Evolutionary conservation across 2,888 invertebrate genomes (phyloP).

Genomic region (Dermolepida albohirtum): DNA sequence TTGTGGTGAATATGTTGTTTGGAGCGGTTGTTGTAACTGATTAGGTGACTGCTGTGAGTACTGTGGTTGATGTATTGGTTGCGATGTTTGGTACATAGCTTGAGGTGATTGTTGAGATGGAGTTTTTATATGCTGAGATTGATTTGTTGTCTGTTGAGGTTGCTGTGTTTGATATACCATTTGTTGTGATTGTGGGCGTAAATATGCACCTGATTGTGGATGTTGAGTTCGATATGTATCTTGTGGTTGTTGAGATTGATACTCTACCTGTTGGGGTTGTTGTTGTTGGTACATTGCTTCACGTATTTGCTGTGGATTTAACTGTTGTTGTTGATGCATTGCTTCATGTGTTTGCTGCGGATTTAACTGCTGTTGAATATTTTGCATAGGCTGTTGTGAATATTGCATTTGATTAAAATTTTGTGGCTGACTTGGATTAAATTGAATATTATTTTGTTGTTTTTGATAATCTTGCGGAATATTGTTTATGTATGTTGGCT

Average conservation of each 20-base stretch:
- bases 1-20: slow-evolving; percentile 4
- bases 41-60: background rate
- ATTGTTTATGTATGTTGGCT: too few species aligned
- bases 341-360: too few species aligned
- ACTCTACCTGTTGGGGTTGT: slow-evolving; percentile 9
- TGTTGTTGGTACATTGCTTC: slow-evolving; percentile 12
- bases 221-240: slow-evolving; percentile 18
- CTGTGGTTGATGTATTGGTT: slow-evolving; percentile 2
- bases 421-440: background rate
- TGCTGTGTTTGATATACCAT: too few species aligned
- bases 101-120: background rate
- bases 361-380: too few species aligned
- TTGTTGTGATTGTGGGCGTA: background rate
- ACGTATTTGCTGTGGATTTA: background rate
- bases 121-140: background rate
- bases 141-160: too few species aligned
- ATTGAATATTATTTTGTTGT: slow-evolving; percentile 10
- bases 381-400: slow-evolving; percentile 1
- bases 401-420: slow-evolving; percentile 6
- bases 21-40: slow-evolving; percentile 13
- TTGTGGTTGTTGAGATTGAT: slow-evolving; percentile 30
- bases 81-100: background rate
- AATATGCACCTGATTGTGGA: background rate
- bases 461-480: background rate
- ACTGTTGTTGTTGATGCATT: too few species aligned